Conservation (phyloP, 2,888 invertebrate genomes). For the Atrina japonica region DNA sequence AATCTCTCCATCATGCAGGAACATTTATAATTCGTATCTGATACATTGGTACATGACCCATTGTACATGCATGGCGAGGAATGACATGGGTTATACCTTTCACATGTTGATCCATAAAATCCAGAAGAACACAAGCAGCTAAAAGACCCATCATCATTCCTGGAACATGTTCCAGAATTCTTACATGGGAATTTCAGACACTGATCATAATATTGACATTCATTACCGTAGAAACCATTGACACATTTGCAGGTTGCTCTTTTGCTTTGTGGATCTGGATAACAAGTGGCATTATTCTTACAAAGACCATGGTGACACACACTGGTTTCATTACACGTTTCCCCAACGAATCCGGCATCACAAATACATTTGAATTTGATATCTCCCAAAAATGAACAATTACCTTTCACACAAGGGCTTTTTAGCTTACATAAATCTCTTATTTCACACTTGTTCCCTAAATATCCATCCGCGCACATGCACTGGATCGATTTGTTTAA, state of each 20-base stretch:
- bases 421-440: conserved; percentile 49
- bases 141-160: conserved; percentile 55
- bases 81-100: conserved; percentile 56
- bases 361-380: conserved; percentile 46
- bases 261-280: conserved; percentile 22
- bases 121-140: conserved; percentile 56
- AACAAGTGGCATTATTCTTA: conserved; percentile 68
- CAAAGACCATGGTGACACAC: conserved; percentile 58
- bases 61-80: conserved; percentile 46
- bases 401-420: conserved; percentile 49
- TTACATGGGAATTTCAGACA: conserved; percentile 70
- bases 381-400: conserved; percentile 32
- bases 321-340: conserved; percentile 52
- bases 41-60: conserved; percentile 50
- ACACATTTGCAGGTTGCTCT: conserved; percentile 68
- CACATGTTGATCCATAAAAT: conserved; percentile 58
- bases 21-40: conserved; percentile 61
- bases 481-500: conserved; percentile 42
- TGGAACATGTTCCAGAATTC: conserved; percentile 70
- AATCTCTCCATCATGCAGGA: conserved; percentile 66
- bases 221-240: conserved; percentile 64
- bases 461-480: conserved; percentile 50
- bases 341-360: conserved; percentile 51
- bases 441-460: conserved; percentile 50
- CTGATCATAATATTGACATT: conserved; percentile 64